These are phyloP conservation scores for Pipa parva DNA, from an alignment of 2,113 vertebrate species.

Conservation along the genomic window DNA sequence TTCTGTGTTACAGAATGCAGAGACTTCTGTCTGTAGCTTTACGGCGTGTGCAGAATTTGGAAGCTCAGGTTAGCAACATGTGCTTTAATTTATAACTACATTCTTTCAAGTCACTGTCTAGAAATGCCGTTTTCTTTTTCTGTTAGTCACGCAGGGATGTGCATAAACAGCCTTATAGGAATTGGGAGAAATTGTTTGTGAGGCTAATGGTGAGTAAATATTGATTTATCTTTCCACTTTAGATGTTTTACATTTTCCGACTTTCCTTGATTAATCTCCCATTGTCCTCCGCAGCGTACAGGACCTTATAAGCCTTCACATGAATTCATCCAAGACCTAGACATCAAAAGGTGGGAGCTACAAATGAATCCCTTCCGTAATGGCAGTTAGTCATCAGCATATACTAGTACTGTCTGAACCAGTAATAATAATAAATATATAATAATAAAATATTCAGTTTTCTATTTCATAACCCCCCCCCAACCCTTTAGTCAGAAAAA, in stretches of 20 bases:
- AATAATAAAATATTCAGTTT: too few relatives aligned
- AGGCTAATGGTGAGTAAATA: constrained; percentile 8
- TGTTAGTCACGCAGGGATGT: not conserved
- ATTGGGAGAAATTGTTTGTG: constrained; percentile 13
- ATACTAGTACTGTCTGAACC: too few relatives aligned
- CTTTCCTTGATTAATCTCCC: not conserved
- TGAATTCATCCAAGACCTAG: not conserved
- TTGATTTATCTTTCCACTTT: not conserved
- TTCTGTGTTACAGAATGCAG: constrained; percentile 2
- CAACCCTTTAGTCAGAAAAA: too few relatives aligned
- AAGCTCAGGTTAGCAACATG: not conserved
- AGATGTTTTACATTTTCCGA: too few relatives aligned
- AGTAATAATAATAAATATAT: too few relatives aligned
- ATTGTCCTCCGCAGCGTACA: not conserved
- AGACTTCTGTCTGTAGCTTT: constrained; percentile 15
- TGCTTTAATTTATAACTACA: not conserved
- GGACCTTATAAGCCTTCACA: not conserved
- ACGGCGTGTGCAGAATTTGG: constrained; percentile 6
- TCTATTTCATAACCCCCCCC: too few relatives aligned
- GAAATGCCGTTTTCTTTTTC: not conserved
- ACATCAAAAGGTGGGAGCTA: not conserved
- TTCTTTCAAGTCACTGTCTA: not conserved
- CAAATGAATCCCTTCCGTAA: not conserved
- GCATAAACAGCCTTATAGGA: not conserved
- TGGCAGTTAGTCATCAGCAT: not conserved